Evolutionary conservation across 2,888 invertebrate genomes (phyloP), one percentile per base, ranked within the genome.

Genomic region (Drosophila niveifrons): DNA sequence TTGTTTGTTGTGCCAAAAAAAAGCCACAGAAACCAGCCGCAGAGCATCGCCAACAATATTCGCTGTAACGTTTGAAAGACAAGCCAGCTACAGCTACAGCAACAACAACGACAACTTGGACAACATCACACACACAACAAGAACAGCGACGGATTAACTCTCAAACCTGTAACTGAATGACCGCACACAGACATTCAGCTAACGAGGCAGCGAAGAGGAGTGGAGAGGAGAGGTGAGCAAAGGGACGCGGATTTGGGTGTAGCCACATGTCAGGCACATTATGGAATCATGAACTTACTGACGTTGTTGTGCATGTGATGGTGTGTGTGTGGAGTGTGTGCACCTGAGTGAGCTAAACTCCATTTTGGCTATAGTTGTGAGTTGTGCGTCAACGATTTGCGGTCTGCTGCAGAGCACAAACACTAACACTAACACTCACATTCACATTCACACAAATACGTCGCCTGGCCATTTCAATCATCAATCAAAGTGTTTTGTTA

Each of bases 401-500:
- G 75, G 86, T 71, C 39, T 56, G 56, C 58, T 18, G 47, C 29
- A 50, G 17, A 48, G 36, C 8, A 55, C 51, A 36, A n/a, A 31
- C 46, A 18, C 44, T 31, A 31, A 63, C n/a, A 51, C 28, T n/a
- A n/a, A 43, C 41, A 50, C 41, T 46, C 34, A 41, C 29, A 56
- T 39, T 39, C 15, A 9, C 10, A n/a, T 29, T 50, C 57, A 46
- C 47, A 52, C 46, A 47, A 57, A 62, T 57, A 67, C 57, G 41
- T 53, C 44, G 63, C 50, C 46, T 72, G 63, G 48, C 57, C 72
- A 76, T 78, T 86, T 75, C 80, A 75, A 79, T 84, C 86, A 84
- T 84, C 83, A 84, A 84, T 84, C 83, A 84, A 86, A 86, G 86
- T 86, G 83, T 86, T 83, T 83, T 81, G 83, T 86, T 83, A 77